Evolutionary conservation across 2,888 invertebrate genomes (phyloP).

Genomic region (Perizoma affinitatum): DNA sequence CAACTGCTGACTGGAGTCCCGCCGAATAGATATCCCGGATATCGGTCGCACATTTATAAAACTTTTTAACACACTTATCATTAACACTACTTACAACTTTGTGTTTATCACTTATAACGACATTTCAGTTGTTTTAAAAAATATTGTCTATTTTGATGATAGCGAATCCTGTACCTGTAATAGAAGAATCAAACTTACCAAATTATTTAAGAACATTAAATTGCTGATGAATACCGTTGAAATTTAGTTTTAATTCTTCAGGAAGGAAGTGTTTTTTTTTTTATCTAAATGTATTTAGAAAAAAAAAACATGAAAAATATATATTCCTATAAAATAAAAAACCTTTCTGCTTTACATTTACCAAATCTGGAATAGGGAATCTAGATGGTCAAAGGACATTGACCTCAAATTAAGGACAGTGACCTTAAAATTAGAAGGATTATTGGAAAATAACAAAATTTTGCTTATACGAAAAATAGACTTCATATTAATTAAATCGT

Average conservation of each 20-base stretch:
- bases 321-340: background rate
- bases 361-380: constrained; percentile 20
- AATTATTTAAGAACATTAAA: no score
- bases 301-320: no score
- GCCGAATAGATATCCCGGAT: constrained; percentile 74
- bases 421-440: constrained; percentile 1
- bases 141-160: background rate
- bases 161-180: constrained; percentile 31
- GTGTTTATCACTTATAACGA: background rate
- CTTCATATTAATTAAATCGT: no score
- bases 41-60: constrained; percentile 73
- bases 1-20: constrained; percentile 80
- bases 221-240: no score
- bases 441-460: no score
- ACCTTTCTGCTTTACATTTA: background rate
- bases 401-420: constrained; percentile 32
- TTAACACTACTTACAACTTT: constrained; percentile 34
- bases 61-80: constrained; percentile 29
- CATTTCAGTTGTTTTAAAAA: background rate
- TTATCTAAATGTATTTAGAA: no score
- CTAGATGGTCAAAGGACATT: constrained; percentile 37
- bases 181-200: constrained; percentile 1
- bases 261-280: no score
- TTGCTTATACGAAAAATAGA: no score
- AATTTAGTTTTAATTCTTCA: no score